Evolutionary conservation across 2,113 vertebrate genomes (phyloP).

Genomic region (Myrmophylax atrothorax): DNA sequence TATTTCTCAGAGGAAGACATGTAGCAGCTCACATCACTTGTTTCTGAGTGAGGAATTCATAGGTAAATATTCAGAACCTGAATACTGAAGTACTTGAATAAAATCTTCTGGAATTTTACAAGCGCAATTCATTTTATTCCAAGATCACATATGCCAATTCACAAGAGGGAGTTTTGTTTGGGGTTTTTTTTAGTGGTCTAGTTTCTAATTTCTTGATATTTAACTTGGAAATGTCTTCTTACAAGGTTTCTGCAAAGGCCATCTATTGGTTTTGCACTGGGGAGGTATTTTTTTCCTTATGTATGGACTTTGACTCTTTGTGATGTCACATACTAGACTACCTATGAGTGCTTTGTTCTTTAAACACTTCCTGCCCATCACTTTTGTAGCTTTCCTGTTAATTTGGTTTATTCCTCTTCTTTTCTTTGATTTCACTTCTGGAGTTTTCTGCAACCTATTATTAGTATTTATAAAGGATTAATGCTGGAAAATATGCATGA

Average conservation of each 20-base stretch:
- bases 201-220: background rate
- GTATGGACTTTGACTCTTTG: background rate
- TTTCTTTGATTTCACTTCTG: background rate
- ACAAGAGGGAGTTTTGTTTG: background rate
- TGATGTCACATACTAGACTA: background rate
- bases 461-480: background rate
- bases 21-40: background rate
- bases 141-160: background rate
- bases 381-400: background rate
- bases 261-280: background rate
- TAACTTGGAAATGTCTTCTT: background rate
- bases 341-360: background rate
- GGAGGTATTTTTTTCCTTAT: background rate
- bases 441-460: background rate
- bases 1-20: background rate
- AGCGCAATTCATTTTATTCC: background rate
- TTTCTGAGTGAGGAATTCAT: background rate
- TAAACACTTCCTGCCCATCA: background rate
- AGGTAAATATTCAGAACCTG: background rate
- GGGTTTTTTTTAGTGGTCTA: background rate
- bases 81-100: background rate
- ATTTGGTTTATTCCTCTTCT: background rate
- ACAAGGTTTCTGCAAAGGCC: background rate
- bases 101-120: background rate
- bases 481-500: background rate